Evolutionary conservation across 2,797 vertebrate species (phyloP).

Genomic region (Leucoraja ocellata): DNA sequence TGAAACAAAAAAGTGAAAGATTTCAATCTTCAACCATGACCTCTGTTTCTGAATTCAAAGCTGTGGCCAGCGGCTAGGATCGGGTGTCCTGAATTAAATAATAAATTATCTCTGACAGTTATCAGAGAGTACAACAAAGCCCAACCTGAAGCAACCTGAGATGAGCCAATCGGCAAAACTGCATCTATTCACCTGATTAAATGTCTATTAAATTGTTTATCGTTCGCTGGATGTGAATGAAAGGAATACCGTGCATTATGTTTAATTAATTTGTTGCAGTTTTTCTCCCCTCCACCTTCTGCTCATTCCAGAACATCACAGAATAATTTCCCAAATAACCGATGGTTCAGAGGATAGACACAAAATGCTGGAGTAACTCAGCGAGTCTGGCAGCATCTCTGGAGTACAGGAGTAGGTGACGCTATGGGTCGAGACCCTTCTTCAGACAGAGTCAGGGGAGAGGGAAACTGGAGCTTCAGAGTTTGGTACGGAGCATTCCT

Average conservation of each 20-base stretch:
- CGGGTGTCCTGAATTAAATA: constrained; percentile 7
- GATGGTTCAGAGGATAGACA: not conserved
- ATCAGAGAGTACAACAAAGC: not conserved
- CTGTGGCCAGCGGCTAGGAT: not conserved
- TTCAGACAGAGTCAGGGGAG: too few species aligned
- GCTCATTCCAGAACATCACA: not conserved
- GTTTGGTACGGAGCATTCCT: not conserved
- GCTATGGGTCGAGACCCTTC: too few species aligned
- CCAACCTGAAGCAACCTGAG: not conserved
- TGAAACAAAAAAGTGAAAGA: not conserved
- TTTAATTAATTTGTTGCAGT: not conserved
- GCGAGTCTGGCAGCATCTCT: too few species aligned
- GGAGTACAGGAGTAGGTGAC: too few species aligned
- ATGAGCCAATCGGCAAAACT: not conserved
- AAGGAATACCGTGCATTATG: not conserved
- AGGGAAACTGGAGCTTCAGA: too few species aligned
- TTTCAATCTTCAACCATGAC: not conserved
- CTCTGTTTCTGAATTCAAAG: not conserved
- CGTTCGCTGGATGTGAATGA: not conserved
- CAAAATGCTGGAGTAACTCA: too few species aligned
- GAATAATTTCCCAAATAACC: not conserved
- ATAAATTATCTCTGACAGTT: not conserved
- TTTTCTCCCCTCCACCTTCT: not conserved
- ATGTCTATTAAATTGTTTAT: not conserved
- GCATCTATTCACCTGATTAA: not conserved